Evolutionary conservation across 2,888 invertebrate species (phyloP).

Genomic region (Brachycybe producta): DNA sequence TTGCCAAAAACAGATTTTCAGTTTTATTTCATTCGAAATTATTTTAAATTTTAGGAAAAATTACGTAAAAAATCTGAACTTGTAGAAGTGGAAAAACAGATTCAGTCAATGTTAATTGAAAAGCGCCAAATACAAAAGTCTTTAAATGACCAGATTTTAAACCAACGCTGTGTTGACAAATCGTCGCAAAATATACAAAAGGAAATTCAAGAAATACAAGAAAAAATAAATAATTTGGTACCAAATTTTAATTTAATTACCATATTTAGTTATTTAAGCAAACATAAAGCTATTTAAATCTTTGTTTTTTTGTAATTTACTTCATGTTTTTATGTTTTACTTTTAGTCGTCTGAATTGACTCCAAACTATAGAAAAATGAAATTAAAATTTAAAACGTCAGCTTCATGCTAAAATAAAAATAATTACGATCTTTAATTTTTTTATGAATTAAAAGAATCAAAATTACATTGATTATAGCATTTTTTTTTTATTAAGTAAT

Average conservation of each 20-base stretch:
- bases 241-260: neutral
- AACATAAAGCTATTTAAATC: too few relatives aligned
- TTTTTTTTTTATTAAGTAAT: too few relatives aligned
- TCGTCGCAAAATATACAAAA: conserved; percentile 2
- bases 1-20: neutral
- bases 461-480: too few relatives aligned
- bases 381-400: too few relatives aligned
- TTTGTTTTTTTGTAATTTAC: too few relatives aligned
- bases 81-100: neutral
- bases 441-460: too few relatives aligned
- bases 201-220: conserved; percentile 4
- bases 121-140: neutral
- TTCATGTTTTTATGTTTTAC: too few relatives aligned
- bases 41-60: conserved; percentile 7
- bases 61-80: neutral
- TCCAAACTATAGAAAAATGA: too few relatives aligned
- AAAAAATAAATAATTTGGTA: neutral
- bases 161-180: neutral
- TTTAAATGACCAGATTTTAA: conserved; percentile 1
- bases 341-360: too few relatives aligned
- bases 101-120: neutral
- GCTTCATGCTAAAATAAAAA: too few relatives aligned
- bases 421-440: too few relatives aligned
- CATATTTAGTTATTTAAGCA: too few relatives aligned
- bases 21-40: neutral